Evolutionary conservation across 2,113 vertebrate genomes (phyloP), one percentile per base, ranked within the genome.

Genomic region (Xiphophorus hellerii): DNA sequence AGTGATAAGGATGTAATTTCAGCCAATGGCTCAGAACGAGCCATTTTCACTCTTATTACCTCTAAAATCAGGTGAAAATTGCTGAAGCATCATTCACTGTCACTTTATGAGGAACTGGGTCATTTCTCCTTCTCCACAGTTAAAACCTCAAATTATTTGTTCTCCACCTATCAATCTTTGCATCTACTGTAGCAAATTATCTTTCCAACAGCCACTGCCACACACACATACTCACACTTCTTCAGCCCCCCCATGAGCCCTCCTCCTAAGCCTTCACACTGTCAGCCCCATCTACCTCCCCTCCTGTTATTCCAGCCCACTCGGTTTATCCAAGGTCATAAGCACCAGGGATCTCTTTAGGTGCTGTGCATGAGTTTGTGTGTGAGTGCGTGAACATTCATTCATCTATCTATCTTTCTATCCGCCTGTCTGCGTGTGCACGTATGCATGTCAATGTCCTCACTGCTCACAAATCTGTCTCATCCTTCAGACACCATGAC

Each of bases 401-500:
- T 74, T 33, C 17, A 27, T 77, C 22, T 33, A 7, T 77, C 22
- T 28, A 5, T 69, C 39, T 79, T 25, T 73, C 48, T 76, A 54
- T 76, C 58, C 48, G 37, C 75, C 35, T 66, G 9, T 60, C 31
- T 65, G 25, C 73, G 73, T 75, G 82, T 81, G 70, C 28, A 61
- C 12, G 74, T 65, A 77, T 79, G 86, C 74, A 88, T 87, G 85
- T 92, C 86, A 90, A 78, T 86, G 90, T 93, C 89, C 80, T 87
- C 77, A 69, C 87, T 64, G 74, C 86, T 89, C 81, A 89, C 84
- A 84, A 87, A 89, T 90, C 86, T 81, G 74, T 85, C 89, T 91
- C 88, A 90, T 92, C 86, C 88, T 85, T 88, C 79, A 87, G 90
- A 91, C 89, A 88, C 86, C 37, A 61, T 89, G 92, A 93, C 92